Conservation (phyloP, 2,113 vertebrate genomes). For the Mormyrus iriodes region DNA sequence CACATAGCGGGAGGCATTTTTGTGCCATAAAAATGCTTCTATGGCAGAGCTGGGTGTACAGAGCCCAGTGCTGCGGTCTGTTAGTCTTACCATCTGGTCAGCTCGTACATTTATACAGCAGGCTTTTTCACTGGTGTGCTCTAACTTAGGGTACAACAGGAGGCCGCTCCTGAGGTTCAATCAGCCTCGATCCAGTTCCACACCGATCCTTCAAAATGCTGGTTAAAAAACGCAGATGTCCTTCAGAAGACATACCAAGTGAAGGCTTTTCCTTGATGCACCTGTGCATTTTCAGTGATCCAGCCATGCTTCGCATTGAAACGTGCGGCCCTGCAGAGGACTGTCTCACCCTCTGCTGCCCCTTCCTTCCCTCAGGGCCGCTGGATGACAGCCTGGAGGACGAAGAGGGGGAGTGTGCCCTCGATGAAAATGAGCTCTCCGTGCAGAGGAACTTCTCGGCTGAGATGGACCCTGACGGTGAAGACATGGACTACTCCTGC, state of each 20-base stretch:
- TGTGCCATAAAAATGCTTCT: background rate
- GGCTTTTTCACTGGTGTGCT: background rate
- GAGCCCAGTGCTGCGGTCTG: background rate
- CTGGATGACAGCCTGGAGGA: conserved; percentile 70
- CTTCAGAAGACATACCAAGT: background rate
- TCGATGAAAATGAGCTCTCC: conserved; percentile 70
- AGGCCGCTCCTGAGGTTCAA: background rate
- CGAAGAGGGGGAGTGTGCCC: conserved; percentile 68
- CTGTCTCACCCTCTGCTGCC: background rate
- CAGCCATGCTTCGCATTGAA: background rate
- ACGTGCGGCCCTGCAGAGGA: background rate
- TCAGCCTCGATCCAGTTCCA: background rate
- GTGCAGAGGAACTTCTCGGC: conserved; percentile 65
- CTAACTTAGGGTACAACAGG: background rate
- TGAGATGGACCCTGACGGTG: conserved; percentile 67
- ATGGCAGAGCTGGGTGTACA: background rate
- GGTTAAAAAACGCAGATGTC: background rate
- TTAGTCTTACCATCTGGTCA: background rate
- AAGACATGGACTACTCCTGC: conserved; percentile 74
- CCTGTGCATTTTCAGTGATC: background rate
- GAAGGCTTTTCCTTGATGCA: background rate
- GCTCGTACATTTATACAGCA: background rate
- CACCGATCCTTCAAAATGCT: background rate
- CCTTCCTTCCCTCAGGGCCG: conserved; percentile 62
- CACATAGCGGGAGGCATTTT: background rate